A percentile compares a stretch with the other conserved stretches of the same genome.
phyloP scores from a whole-genome alignment of 2,797 vertebrate genomes.

The Acrocephalus scirpaceus region DNA sequence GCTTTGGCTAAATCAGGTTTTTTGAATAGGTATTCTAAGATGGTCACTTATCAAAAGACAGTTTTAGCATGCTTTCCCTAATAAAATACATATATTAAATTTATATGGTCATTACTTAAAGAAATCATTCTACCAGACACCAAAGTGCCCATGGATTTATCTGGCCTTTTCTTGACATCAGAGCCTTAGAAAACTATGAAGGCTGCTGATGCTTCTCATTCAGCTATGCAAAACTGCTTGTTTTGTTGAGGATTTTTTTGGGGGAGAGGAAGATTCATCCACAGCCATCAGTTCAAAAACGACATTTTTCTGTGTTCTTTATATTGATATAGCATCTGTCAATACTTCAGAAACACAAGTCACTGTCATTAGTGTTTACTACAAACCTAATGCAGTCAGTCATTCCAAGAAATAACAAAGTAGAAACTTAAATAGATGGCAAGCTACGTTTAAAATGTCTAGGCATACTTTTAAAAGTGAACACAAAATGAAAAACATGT shows the following conservation, averaged over 20 bases:
- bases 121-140: not conserved
- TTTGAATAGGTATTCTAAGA: not conserved
- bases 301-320: not conserved
- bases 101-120: not conserved
- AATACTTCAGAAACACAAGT: not conserved
- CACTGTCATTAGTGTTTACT: not conserved
- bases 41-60: not conserved
- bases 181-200: not conserved
- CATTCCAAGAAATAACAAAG: not conserved
- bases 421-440: not conserved
- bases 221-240: not conserved
- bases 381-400: rapidly evolving
- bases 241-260: rapidly evolving
- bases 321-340: not conserved
- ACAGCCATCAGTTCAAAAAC: not conserved
- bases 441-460: not conserved
- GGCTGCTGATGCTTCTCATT: not conserved
- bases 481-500: not conserved
- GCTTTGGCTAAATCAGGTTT: not conserved
- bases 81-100: not conserved
- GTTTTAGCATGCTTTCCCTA: not conserved
- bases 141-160: not conserved
- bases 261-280: not conserved
- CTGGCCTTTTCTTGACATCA: not conserved
- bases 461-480: rapidly evolving